phyloP scores from a whole-genome alignment of 2,797 vertebrate genomes.

The Dryobates pubescens region DNA sequence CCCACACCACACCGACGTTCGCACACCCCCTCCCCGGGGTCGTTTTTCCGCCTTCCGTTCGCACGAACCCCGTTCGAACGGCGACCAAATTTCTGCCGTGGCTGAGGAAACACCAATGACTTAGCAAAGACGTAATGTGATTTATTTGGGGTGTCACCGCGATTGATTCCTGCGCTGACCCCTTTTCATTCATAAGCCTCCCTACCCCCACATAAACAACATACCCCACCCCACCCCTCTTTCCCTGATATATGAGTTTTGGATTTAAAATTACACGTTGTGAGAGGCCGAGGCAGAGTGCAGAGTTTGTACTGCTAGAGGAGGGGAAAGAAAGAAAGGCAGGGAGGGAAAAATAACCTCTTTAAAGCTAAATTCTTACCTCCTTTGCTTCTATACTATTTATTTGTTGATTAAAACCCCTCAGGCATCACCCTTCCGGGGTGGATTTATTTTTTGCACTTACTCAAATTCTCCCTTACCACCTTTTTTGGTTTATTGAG shows the following conservation, averaged over 20 bases:
- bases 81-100: conserved; percentile 1
- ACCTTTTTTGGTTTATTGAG: too few species aligned
- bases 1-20: background rate
- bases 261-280: conserved; percentile 22
- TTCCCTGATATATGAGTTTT: conserved; percentile 31
- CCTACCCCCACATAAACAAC: background rate
- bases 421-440: background rate
- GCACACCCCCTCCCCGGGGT: background rate
- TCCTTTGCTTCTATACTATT: background rate
- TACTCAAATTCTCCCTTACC: background rate
- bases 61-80: background rate
- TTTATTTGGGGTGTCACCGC: conserved; percentile 52
- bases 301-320: too few species aligned
- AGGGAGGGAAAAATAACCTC: background rate
- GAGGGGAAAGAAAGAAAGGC: background rate
- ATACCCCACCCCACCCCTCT: background rate
- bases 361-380: background rate
- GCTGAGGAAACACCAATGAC: conserved; percentile 24
- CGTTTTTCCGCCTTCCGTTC: background rate
- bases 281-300: background rate
- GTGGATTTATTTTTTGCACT: background rate
- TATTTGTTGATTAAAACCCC: background rate
- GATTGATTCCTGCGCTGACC: conserved; percentile 33
- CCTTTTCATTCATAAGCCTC: conserved; percentile 24
- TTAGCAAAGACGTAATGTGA: conserved; percentile 54